Conservation (phyloP, 2,888 invertebrate species). For the Harpalus rufipes region DNA sequence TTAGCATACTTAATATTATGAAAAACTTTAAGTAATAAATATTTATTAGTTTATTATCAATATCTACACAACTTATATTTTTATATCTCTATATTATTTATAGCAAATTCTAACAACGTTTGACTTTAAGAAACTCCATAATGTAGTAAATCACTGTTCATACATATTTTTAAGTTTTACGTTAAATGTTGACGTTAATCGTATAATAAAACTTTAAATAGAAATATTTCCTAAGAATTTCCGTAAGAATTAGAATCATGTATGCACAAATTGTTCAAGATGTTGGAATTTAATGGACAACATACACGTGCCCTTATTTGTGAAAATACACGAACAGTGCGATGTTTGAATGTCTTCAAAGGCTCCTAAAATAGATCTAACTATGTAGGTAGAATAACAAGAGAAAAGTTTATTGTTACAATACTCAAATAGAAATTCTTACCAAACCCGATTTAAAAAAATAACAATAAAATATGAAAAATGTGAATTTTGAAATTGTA, state of each 20-base stretch:
- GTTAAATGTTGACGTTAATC: background rate
- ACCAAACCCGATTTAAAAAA: too few species aligned
- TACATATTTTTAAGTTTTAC: background rate
- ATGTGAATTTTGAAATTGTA: too few species aligned
- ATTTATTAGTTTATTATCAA: constrained; percentile 4
- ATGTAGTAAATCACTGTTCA: background rate
- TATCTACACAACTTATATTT: background rate
- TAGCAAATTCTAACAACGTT: background rate
- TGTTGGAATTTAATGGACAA: background rate
- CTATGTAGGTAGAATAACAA: too few species aligned
- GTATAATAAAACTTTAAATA: constrained; percentile 4
- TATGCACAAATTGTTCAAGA: background rate
- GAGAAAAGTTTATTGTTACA: too few species aligned
- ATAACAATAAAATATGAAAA: too few species aligned
- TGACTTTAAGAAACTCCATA: background rate
- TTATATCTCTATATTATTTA: background rate
- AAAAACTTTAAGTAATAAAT: background rate
- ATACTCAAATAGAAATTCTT: too few species aligned
- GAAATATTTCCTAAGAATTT: background rate
- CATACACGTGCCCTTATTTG: constrained; percentile 20
- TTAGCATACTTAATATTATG: background rate
- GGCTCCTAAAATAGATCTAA: too few species aligned
- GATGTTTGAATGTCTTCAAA: background rate
- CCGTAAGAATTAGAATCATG: background rate
- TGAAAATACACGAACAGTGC: constrained; percentile 25